Conservation (phyloP, 2,797 vertebrate genomes). For the Hippopotamyrus pictus region DNA sequence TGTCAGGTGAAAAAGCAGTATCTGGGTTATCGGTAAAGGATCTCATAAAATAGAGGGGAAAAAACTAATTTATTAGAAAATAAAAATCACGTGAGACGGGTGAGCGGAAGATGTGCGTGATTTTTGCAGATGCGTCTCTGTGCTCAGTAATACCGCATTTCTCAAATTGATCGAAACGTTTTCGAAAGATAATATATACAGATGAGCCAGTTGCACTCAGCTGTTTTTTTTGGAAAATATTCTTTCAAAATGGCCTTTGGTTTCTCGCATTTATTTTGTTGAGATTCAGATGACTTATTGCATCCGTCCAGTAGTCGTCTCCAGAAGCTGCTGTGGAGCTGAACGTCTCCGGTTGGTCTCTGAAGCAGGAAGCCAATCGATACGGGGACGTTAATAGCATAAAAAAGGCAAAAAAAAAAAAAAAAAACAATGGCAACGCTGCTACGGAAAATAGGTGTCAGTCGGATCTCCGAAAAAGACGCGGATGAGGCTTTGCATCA, state of each 20-base stretch:
- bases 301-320: slow-evolving; percentile 46
- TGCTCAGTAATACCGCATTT: neutral
- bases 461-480: slow-evolving; percentile 93
- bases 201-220: neutral
- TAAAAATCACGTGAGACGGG: neutral
- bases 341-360: slow-evolving; percentile 43
- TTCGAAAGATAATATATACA: neutral
- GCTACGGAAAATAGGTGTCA: slow-evolving; percentile 94
- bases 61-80: slow-evolving; percentile 5
- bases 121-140: neutral
- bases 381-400: slow-evolving; percentile 23
- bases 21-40: neutral
- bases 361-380: slow-evolving; percentile 10
- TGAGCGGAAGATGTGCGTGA: neutral
- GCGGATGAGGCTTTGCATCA: slow-evolving; percentile 87
- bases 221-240: neutral
- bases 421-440: slow-evolving; percentile 84
- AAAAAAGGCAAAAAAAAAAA: slow-evolving; percentile 29
- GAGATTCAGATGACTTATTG: slow-evolving; percentile 37
- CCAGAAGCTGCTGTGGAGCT: slow-evolving; percentile 55
- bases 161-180: neutral
- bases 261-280: neutral
- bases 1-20: neutral
- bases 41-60: neutral
- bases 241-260: neutral